Percentiles rank a stretch among this genome's conserved stretches.
Evolutionary conservation across 2,113 vertebrate species (phyloP).

Genomic region (Leucopternis melanops): DNA sequence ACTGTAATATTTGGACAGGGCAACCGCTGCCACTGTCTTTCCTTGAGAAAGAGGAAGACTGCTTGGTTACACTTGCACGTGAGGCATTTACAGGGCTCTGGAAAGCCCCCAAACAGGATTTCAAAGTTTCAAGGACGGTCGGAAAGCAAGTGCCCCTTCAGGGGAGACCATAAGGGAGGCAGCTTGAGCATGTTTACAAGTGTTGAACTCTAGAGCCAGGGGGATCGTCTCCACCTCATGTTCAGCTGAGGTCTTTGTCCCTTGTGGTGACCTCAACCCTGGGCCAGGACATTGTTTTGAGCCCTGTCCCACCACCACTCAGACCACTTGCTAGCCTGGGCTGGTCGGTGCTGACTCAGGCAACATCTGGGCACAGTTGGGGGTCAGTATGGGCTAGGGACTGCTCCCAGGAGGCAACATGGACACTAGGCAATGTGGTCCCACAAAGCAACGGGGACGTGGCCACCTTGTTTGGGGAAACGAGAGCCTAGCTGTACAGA

Average conservation of each 20-base stretch:
- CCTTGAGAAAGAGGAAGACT: conserved; percentile 58
- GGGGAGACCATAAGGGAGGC: not conserved
- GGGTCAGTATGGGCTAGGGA: not conserved
- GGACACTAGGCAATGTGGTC: not conserved
- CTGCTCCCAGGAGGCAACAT: not conserved
- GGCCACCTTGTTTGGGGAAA: not conserved
- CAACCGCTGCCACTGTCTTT: conserved; percentile 64
- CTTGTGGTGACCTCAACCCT: not conserved
- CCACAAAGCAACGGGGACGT: rapidly evolving
- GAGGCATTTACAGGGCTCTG: not conserved
- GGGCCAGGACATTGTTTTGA: not conserved
- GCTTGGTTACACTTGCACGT: not conserved
- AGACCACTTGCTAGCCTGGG: not conserved
- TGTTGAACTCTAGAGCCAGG: not conserved
- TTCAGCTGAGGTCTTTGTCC: not conserved
- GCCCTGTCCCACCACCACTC: not conserved
- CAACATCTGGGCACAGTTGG: rapidly evolving
- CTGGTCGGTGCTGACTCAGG: not conserved
- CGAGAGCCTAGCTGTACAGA: not conserved
- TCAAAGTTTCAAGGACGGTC: not conserved
- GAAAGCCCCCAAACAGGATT: not conserved
- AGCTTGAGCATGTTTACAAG: not conserved
- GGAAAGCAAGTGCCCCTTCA: not conserved
- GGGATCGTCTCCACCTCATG: not conserved
- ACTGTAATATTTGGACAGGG: conserved; percentile 72